phyloP scores from a whole-genome alignment of 2,797 vertebrate species.

The Phyllotis vaccarum region DNA sequence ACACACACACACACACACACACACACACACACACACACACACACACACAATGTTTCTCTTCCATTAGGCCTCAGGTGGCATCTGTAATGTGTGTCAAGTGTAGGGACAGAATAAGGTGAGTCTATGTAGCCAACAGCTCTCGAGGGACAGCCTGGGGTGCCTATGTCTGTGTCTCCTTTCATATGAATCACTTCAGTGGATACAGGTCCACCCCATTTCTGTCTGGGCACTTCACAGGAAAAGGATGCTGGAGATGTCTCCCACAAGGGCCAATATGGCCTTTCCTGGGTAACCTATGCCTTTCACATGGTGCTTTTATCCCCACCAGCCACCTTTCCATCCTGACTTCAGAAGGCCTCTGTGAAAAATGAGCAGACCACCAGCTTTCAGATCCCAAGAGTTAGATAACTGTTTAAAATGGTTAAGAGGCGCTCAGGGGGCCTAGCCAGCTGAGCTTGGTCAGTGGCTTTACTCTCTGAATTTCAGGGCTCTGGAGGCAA shows the following conservation, averaged over 20 bases:
- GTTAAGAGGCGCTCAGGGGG: accelerated
- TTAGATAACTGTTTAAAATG: too few relatives aligned
- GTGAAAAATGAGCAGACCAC: accelerated
- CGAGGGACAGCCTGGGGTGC: accelerated
- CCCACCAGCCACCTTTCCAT: accelerated
- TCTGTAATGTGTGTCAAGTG: accelerated
- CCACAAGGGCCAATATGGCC: too few relatives aligned
- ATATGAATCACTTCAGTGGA: too few relatives aligned
- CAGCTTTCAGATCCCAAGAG: neutral
- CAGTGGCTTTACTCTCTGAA: too few relatives aligned
- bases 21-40: neutral
- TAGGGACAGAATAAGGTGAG: too few relatives aligned
- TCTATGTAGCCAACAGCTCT: accelerated
- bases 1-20: neutral
- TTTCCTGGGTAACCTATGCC: too few relatives aligned
- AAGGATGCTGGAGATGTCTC: too few relatives aligned
- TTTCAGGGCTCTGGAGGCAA: accelerated
- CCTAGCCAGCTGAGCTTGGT: too few relatives aligned
- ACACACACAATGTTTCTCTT: neutral
- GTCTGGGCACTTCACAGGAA: neutral
- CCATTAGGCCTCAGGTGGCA: accelerated
- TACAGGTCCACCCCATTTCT: accelerated
- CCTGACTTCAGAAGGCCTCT: constrained; percentile 2
- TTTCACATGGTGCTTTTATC: too few relatives aligned
- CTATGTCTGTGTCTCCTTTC: neutral